phyloP scores from a whole-genome alignment of 2,888 invertebrate species.

The Spicauda simplicius region DNA sequence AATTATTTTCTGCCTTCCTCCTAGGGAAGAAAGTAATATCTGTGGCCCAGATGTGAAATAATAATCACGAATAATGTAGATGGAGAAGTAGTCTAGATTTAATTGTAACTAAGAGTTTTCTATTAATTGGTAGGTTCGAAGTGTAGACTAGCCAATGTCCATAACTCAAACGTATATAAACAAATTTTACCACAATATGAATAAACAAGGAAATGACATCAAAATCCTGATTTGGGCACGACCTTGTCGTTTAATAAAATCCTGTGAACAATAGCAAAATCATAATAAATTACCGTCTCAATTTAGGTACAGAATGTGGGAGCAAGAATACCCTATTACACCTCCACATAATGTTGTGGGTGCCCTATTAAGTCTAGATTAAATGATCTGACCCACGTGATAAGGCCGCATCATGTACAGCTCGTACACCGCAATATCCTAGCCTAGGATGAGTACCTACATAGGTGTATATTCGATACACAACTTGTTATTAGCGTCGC shows the following conservation, averaged over 20 bases:
- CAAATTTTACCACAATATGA: constrained; percentile 33
- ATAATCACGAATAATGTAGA: too few species aligned
- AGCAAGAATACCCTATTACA: constrained; percentile 68
- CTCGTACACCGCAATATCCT: neutral
- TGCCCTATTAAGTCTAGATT: constrained; percentile 60
- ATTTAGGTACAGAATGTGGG: constrained; percentile 53
- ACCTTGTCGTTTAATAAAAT: constrained; percentile 54
- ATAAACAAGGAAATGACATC: constrained; percentile 56
- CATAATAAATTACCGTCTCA: constrained; percentile 21
- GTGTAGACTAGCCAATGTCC: neutral
- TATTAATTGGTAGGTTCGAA: neutral
- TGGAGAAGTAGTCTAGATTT: too few species aligned
- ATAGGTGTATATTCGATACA: neutral
- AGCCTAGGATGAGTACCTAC: neutral
- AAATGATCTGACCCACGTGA: constrained; percentile 68
- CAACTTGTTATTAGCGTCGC: neutral
- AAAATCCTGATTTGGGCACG: constrained; percentile 49
- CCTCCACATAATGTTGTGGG: constrained; percentile 65
- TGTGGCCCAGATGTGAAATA: too few species aligned
- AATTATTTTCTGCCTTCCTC: too few species aligned
- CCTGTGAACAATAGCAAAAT: constrained; percentile 40
- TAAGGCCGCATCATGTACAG: constrained; percentile 52
- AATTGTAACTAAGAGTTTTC: too few species aligned
- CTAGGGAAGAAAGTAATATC: too few species aligned
- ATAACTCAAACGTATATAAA: neutral